Conservation (phyloP, 2,797 vertebrate species). For the Eospalax fontanierii region DNA sequence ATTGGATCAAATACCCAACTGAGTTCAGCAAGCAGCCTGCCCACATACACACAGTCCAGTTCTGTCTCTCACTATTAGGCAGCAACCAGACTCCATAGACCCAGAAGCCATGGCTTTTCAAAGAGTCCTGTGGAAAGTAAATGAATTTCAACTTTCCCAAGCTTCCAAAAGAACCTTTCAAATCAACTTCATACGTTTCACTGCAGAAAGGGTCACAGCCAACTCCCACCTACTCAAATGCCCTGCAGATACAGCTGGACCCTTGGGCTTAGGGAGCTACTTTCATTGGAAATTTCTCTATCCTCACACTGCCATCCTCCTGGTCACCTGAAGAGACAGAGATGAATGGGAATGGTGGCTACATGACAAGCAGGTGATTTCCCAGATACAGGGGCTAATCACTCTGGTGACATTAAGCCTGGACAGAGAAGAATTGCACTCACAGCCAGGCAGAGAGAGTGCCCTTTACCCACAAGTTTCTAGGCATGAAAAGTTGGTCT, state of each 20-base stretch:
- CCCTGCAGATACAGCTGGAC: not conserved
- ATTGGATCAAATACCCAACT: not conserved
- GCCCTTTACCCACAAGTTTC: constrained; percentile 58
- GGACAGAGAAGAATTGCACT: constrained; percentile 75
- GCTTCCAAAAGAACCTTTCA: constrained; percentile 25
- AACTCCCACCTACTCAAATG: not conserved
- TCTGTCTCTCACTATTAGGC: not conserved
- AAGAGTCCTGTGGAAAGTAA: not conserved
- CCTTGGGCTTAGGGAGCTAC: no score
- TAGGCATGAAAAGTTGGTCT: not conserved
- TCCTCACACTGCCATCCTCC: not conserved
- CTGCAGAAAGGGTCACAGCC: not conserved
- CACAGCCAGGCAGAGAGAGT: not conserved
- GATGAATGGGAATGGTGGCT: constrained; percentile 43
- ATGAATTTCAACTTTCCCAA: not conserved
- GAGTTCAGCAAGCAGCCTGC: not conserved
- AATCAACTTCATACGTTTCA: not conserved
- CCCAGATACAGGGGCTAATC: constrained; percentile 33
- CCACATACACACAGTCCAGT: not conserved
- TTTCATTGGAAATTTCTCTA: not conserved
- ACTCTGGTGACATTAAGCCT: constrained; percentile 66
- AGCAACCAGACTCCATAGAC: not conserved
- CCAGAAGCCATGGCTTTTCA: not conserved
- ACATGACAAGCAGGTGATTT: constrained; percentile 42
- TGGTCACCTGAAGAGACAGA: constrained; percentile 61